Evolutionary conservation across 2,797 vertebrate genomes (phyloP).

Genomic region (Malacoraja senta): DNA sequence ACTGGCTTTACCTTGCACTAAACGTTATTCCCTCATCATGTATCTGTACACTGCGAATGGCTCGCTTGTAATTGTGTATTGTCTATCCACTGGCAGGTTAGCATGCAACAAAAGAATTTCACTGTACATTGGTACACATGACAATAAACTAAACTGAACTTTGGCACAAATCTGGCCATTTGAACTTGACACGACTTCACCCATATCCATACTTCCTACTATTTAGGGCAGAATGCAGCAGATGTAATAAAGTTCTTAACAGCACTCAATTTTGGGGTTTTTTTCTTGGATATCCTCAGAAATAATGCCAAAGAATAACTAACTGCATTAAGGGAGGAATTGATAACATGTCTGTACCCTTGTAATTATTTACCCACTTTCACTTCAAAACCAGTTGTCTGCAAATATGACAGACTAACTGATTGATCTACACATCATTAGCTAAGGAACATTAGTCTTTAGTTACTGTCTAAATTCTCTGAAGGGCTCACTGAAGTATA

Average conservation of each 20-base stretch:
- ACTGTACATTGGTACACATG: too few relatives aligned
- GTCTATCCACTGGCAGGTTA: too few relatives aligned
- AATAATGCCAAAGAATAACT: background rate
- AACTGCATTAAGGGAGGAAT: background rate
- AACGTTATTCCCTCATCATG: too few relatives aligned
- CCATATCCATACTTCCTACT: background rate
- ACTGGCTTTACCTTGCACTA: too few relatives aligned
- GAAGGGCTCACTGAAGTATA: conserved; percentile 58
- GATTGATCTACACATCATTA: conserved; percentile 12
- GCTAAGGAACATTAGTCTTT: conserved; percentile 57
- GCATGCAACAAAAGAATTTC: too few relatives aligned
- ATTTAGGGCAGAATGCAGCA: background rate
- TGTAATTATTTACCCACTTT: background rate
- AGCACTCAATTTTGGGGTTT: background rate
- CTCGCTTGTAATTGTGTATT: too few relatives aligned
- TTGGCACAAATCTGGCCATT: background rate
- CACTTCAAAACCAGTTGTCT: background rate
- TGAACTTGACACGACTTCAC: background rate
- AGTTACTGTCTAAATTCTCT: conserved; percentile 54
- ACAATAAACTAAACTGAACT: too few relatives aligned
- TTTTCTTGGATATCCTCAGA: background rate
- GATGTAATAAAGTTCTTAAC: background rate
- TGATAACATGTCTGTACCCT: background rate
- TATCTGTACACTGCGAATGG: too few relatives aligned
- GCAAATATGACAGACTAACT: background rate